Evolutionary conservation across 2,888 invertebrate species (phyloP), one percentile per base, ranked within the genome.

Genomic region (Ophion obscuratus): DNA sequence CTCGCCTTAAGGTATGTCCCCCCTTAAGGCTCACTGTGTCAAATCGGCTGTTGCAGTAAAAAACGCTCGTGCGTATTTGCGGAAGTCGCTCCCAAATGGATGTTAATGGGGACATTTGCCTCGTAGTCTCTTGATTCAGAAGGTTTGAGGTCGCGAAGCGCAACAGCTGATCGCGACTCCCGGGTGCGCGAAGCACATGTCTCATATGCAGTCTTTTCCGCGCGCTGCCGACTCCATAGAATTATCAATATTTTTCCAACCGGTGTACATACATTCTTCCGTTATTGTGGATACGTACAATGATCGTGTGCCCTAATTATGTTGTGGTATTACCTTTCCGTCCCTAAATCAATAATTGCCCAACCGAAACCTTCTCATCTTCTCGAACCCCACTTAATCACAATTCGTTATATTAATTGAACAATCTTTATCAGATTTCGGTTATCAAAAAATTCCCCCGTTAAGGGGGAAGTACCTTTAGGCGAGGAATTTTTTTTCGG

Each of bases 141-240:
- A 53, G 53, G 7, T 47, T 66, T 66, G 53, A 66, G 76, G 53
- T 76, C 76, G 66, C 10, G 36, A 66, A 20, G 76, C 66, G 76
- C 76, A 76, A 76, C 76, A 76, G 76, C 20, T 76, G 76, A 76
- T 57, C 17, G 27, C 31, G 57, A 66, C 66, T 76, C 66, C 47
- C 20, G 66, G 14, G 17, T 27, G 17, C 14, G 14, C 17, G 53
- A 53, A 17, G 14, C 53, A 53, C 53, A 53, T 53, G 53, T 53
- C 53, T 53, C 2, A 53, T 5, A 14, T 53, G 53, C 53, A 17
- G 53, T 17, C 17, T 53, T 14, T 53, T 53, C 11, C 5, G 53
- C 3, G 53, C 17, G 53, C 5, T 5, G 17, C 14, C 53, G 3
- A 53, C 53, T 53, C 17, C 17, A 2, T 5, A 17, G 11, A 53